Evolutionary conservation across 2,113 vertebrate genomes (phyloP).

Genomic region (Burhinus bistriatus): DNA sequence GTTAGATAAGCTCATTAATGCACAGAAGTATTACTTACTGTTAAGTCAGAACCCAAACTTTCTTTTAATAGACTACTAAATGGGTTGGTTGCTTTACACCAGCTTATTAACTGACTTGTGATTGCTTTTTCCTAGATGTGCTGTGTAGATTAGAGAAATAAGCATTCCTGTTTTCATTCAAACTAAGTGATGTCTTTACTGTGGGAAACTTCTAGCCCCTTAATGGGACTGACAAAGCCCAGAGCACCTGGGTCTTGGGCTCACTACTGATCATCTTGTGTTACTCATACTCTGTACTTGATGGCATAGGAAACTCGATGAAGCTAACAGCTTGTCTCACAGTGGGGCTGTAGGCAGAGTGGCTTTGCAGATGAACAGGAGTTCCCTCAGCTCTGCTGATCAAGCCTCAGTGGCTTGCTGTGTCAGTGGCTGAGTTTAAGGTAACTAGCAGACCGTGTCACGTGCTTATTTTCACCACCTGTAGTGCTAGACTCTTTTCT

Average conservation of each 20-base stretch:
- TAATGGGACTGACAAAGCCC: not conserved
- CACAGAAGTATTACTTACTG: slow-evolving; percentile 22
- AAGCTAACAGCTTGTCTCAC: not conserved
- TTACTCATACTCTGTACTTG: not conserved
- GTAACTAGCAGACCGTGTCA: not conserved
- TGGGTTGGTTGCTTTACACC: slow-evolving; percentile 18
- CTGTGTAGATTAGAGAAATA: not conserved
- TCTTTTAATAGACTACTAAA: slow-evolving; percentile 63
- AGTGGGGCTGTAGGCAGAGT: not conserved
- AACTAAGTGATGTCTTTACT: not conserved
- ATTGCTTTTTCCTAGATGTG: not conserved
- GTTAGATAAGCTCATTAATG: slow-evolving; percentile 61
- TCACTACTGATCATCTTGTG: not conserved
- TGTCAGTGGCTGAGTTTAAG: not conserved
- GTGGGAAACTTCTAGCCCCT: not conserved
- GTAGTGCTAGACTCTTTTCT: not conserved
- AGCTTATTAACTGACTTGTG: slow-evolving; percentile 10
- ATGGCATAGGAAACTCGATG: rapidly evolving
- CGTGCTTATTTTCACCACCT: not conserved
- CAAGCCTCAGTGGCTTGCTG: not conserved
- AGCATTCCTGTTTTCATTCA: not conserved
- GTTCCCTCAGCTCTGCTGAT: not conserved
- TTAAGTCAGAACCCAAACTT: slow-evolving; percentile 56
- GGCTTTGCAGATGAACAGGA: not conserved
- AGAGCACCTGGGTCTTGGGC: not conserved